Evolutionary conservation across 2,113 vertebrate genomes (phyloP).

Genomic region (Takifugu flavidus): DNA sequence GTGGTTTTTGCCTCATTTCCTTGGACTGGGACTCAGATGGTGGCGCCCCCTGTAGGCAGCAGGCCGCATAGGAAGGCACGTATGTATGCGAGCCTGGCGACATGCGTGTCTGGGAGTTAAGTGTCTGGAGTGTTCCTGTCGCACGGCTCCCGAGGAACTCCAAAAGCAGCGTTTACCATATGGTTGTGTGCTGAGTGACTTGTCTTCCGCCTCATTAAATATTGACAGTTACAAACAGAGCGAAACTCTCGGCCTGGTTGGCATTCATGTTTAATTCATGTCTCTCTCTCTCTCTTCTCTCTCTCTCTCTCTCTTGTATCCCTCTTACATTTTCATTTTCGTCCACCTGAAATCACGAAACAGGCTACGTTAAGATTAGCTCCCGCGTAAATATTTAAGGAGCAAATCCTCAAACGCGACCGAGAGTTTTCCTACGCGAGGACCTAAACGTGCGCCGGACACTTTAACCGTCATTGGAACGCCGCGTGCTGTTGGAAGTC

Average conservation of each 20-base stretch:
- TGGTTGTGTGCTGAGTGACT: conserved; percentile 24
- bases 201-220: conserved; percentile 65
- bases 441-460: neutral
- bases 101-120: conserved; percentile 7
- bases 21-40: conserved; percentile 3
- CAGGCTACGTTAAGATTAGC: neutral
- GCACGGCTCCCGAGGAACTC: conserved; percentile 12
- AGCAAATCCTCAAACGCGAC: neutral
- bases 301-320: neutral
- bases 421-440: neutral
- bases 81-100: neutral
- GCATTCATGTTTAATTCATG: conserved; percentile 67
- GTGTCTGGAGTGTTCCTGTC: conserved; percentile 34
- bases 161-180: conserved; percentile 66
- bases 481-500: neutral
- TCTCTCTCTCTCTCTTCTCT: conserved; percentile 5
- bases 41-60: neutral
- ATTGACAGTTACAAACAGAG: conserved; percentile 72
- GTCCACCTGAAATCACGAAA: neutral
- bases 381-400: conserved; percentile 1
- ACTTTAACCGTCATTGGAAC: too few relatives aligned
- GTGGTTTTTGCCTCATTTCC: too few relatives aligned
- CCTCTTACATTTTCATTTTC: conserved; percentile 22
- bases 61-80: neutral
- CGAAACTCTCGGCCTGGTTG: conserved; percentile 60